These are phyloP conservation scores for Micronisus gabar DNA, from an alignment of 2,113 vertebrate genomes.

Conservation along the genomic window DNA sequence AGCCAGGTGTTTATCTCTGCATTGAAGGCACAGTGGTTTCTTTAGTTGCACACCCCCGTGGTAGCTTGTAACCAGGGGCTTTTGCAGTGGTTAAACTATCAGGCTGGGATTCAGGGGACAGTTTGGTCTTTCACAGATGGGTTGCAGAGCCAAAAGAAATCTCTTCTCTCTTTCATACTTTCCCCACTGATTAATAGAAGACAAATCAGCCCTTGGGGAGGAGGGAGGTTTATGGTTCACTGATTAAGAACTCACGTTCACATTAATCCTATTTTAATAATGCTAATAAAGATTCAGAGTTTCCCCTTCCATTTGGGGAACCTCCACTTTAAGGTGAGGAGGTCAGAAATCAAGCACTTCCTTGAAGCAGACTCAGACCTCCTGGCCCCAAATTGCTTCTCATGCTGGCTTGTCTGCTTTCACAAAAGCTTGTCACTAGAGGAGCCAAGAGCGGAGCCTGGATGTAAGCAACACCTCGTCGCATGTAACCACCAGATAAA, in stretches of 20 bases:
- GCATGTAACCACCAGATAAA: neutral
- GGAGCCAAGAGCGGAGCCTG: neutral
- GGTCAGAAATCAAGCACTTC: neutral
- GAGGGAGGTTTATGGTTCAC: neutral
- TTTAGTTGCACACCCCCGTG: neutral
- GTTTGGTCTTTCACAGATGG: neutral
- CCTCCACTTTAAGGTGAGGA: neutral
- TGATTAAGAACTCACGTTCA: neutral
- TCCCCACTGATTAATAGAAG: neutral
- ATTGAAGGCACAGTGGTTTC: neutral
- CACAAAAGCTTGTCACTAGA: neutral
- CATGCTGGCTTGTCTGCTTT: neutral
- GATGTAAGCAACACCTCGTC: fast-evolving
- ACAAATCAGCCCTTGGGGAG: neutral
- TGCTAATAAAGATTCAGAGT: neutral
- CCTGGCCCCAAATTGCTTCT: neutral
- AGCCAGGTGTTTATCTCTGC: neutral
- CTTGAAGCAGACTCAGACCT: neutral
- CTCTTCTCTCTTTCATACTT: neutral
- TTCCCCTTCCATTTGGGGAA: neutral
- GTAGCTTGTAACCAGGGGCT: neutral
- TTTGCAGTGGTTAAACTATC: neutral
- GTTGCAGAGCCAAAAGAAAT: neutral
- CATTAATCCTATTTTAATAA: neutral
- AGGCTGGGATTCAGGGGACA: neutral